phyloP scores from a whole-genome alignment of 2,113 vertebrate species.

The Centropus unirufus region DNA sequence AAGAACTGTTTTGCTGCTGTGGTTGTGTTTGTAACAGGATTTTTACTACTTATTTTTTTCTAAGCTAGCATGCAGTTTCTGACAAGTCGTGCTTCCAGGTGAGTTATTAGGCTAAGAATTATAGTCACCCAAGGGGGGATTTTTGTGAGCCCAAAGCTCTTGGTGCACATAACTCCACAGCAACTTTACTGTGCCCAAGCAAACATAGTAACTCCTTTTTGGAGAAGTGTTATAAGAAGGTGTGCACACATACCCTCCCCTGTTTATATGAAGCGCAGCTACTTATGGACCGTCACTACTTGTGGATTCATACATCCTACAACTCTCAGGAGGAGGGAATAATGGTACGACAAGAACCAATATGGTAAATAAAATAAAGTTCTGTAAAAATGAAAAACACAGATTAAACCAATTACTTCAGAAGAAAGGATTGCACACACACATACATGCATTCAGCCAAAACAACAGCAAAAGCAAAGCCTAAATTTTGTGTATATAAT shows the following conservation, averaged over 20 bases:
- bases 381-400: neutral
- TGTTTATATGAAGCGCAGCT: neutral
- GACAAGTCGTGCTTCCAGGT: neutral
- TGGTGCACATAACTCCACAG: neutral
- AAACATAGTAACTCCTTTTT: neutral
- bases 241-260: neutral
- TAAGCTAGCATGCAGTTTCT: accelerated
- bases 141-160: neutral
- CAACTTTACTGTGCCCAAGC: neutral
- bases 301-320: neutral
- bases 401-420: neutral
- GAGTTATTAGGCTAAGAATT: neutral
- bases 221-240: neutral
- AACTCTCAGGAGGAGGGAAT: neutral
- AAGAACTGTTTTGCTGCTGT: neutral
- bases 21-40: neutral
- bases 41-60: neutral
- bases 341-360: neutral
- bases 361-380: neutral
- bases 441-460: neutral
- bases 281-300: neutral
- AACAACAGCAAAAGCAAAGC: neutral
- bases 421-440: neutral
- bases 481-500: neutral
- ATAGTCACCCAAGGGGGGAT: neutral